A percentile compares a stretch with the other conserved stretches of the same genome.
Conservation (phyloP, 2,113 vertebrate genomes). For the Neodontobutis hainanensis region DNA sequence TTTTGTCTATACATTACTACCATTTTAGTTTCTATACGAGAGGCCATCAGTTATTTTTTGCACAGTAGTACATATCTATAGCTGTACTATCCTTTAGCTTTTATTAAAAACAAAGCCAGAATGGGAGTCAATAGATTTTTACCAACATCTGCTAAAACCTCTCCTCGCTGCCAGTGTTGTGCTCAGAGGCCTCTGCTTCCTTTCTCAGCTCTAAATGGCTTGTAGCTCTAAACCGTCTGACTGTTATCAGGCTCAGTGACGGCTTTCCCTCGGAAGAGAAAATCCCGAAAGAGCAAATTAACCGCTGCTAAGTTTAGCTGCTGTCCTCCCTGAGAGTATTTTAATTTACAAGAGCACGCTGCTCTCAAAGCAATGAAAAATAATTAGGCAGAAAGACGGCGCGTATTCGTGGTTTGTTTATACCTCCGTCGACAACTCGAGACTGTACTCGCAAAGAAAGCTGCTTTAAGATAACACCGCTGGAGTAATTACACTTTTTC, state of each 20-base stretch:
- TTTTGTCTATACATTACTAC: no score
- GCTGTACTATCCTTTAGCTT: no score
- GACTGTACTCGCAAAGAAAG: background rate
- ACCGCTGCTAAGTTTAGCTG: background rate
- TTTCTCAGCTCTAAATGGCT: background rate
- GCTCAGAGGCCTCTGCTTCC: background rate
- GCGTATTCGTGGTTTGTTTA: slow-evolving; percentile 9
- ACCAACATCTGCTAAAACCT: background rate
- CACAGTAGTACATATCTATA: no score
- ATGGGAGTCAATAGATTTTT: no score
- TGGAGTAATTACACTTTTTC: background rate
- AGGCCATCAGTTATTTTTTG: no score
- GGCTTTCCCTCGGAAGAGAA: background rate
- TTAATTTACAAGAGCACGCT: background rate
- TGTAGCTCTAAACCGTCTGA: background rate
- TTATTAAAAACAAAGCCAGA: no score
- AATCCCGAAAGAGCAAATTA: slow-evolving; percentile 15
- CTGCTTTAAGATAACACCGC: background rate
- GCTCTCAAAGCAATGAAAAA: slow-evolving; percentile 8
- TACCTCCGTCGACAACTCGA: background rate
- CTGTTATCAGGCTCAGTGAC: background rate
- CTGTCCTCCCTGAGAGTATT: background rate
- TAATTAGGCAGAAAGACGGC: slow-evolving; percentile 18
- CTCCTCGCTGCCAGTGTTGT: background rate
- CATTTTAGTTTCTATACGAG: no score